phyloP scores from a whole-genome alignment of 2,113 vertebrate species.

The Triplophysa siluroides region DNA sequence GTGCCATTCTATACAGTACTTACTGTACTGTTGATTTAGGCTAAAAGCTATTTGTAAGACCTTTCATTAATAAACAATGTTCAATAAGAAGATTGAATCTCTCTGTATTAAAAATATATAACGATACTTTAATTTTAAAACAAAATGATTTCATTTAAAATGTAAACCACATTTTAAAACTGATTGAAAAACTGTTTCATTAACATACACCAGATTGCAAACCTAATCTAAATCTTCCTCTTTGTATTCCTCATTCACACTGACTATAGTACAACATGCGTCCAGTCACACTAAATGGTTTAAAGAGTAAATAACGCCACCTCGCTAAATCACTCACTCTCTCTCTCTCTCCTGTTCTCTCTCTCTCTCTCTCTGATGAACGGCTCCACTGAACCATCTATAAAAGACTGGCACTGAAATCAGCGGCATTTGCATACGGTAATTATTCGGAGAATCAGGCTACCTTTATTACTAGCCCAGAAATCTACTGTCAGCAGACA shows the following conservation, averaged over 20 bases:
- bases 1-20: not conserved
- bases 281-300: constrained; percentile 25
- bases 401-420: constrained; percentile 44
- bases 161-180: too few species aligned
- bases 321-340: constrained; percentile 1
- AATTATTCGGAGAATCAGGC: constrained; percentile 41
- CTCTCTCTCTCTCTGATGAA: constrained; percentile 36
- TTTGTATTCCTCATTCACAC: not conserved
- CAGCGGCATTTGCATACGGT: constrained; percentile 40
- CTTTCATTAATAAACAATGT: too few species aligned
- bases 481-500: constrained; percentile 35
- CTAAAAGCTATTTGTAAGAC: too few species aligned
- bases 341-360: constrained; percentile 4
- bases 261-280: not conserved
- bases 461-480: constrained; percentile 43
- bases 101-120: too few species aligned
- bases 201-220: too few species aligned
- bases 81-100: too few species aligned
- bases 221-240: not conserved
- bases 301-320: constrained; percentile 5
- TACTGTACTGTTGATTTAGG: too few species aligned
- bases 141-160: too few species aligned
- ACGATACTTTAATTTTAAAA: too few species aligned
- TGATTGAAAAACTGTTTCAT: too few species aligned
- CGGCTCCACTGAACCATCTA: constrained; percentile 28